Percentiles rank a stretch among this genome's conserved stretches.
phyloP scores from a whole-genome alignment of 2,888 invertebrate species.

The Hecatera dysodea region DNA sequence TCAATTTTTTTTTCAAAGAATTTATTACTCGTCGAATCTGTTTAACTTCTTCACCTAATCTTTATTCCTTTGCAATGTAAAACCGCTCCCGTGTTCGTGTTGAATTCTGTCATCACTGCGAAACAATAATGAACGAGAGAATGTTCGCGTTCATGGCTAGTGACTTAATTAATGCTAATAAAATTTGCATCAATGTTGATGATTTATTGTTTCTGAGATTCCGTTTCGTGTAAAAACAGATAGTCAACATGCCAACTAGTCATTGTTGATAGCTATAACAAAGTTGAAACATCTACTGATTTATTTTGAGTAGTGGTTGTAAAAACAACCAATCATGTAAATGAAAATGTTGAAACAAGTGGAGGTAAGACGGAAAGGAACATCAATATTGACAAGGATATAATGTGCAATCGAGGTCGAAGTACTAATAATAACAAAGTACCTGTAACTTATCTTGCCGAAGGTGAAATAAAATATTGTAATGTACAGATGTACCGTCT shows the following conservation, averaged over 20 bases:
- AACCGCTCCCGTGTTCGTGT: constrained; percentile 30
- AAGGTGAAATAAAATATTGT: constrained; percentile 51
- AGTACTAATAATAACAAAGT: constrained; percentile 38
- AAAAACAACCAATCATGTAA: background rate
- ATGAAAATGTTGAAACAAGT: constrained; percentile 7
- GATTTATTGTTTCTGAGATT: constrained; percentile 36
- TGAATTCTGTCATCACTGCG: constrained; percentile 57
- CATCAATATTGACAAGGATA: constrained; percentile 10
- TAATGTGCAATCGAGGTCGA: constrained; percentile 23
- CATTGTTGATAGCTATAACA: constrained; percentile 9
- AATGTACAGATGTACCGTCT: constrained; percentile 39
- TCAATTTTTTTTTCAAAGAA: constrained; percentile 1
- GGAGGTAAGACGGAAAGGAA: constrained; percentile 13
- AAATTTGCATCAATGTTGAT: constrained; percentile 31
- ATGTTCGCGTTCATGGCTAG: constrained; percentile 43
- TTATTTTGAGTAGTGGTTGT: background rate
- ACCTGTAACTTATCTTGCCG: constrained; percentile 32
- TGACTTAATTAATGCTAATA: constrained; percentile 48
- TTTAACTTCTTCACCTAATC: constrained; percentile 31
- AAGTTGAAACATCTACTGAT: background rate
- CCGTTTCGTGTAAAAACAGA: constrained; percentile 5
- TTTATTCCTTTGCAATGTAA: constrained; percentile 38
- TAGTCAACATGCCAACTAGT: constrained; percentile 13
- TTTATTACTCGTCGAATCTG: constrained; percentile 28
- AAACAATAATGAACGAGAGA: constrained; percentile 51